These are phyloP conservation scores for Hyperoodon ampullatus DNA, from an alignment of 2,113 vertebrate species.

Conservation along the genomic window DNA sequence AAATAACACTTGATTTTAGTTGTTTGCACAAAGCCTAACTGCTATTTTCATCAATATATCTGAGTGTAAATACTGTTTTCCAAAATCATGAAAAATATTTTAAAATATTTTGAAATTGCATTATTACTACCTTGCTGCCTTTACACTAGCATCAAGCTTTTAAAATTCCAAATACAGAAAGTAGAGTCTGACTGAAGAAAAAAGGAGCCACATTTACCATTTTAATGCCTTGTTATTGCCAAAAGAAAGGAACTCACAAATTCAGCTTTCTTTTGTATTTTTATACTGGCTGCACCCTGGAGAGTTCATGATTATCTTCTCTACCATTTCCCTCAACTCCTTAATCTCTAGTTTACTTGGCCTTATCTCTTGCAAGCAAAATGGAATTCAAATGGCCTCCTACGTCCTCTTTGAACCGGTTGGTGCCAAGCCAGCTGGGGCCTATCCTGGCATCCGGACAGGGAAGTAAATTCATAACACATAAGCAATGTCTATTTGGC, in stretches of 20 bases:
- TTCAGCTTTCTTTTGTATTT: constrained; percentile 42
- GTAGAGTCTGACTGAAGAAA: background rate
- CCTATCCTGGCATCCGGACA: constrained; percentile 23
- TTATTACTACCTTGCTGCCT: background rate
- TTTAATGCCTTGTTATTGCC: background rate
- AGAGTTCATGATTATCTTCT: background rate
- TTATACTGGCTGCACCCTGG: background rate
- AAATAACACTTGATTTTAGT: constrained; percentile 14
- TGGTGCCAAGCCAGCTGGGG: constrained; percentile 17
- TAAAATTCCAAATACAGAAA: constrained; percentile 25
- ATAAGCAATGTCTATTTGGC: constrained; percentile 64
- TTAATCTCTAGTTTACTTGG: constrained; percentile 48
- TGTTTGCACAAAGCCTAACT: background rate
- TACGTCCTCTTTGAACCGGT: background rate
- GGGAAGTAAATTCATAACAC: constrained; percentile 59
- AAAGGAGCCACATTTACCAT: background rate
- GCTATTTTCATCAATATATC: constrained; percentile 47
- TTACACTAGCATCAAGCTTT: background rate
- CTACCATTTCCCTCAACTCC: background rate
- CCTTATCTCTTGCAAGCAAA: constrained; percentile 60
- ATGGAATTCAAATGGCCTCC: constrained; percentile 33
- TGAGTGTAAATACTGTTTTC: constrained; percentile 29
- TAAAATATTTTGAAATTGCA: background rate
- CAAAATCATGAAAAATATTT: constrained; percentile 35
- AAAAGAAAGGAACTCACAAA: constrained; percentile 31